These are phyloP conservation scores for Leptodirus hochenwartii DNA, from an alignment of 2,888 invertebrate genomes.

Conservation along the genomic window DNA sequence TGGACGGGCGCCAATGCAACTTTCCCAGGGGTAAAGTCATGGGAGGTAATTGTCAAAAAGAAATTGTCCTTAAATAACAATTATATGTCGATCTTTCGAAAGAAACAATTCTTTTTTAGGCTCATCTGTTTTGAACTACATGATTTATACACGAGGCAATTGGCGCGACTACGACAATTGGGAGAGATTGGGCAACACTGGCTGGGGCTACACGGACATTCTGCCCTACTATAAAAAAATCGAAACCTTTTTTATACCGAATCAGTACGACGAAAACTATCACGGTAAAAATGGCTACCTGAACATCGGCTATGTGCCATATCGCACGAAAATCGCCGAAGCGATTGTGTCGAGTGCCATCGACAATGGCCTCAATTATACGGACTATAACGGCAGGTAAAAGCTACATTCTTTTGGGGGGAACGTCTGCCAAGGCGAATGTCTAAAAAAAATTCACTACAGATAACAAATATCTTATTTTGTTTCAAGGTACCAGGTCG, in stretches of 20 bases:
- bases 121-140: slow-evolving; percentile 72
- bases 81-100: too few species aligned
- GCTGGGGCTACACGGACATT: slow-evolving; percentile 51
- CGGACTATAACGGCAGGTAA: slow-evolving; percentile 54
- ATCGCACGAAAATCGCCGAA: slow-evolving; percentile 36
- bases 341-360: slow-evolving; percentile 44
- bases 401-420: too few species aligned
- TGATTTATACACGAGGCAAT: slow-evolving; percentile 84
- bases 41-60: slow-evolving; percentile 9
- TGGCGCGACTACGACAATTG: slow-evolving; percentile 72
- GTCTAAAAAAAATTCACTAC: too few species aligned
- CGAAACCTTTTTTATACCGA: slow-evolving; percentile 69
- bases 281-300: slow-evolving; percentile 37
- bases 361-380: slow-evolving; percentile 40
- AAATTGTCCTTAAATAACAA: too few species aligned
- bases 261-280: slow-evolving; percentile 32
- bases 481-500: slow-evolving; percentile 31
- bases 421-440: too few species aligned
- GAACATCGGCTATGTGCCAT: slow-evolving; percentile 36
- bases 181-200: slow-evolving; percentile 61
- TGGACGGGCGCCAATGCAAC: slow-evolving; percentile 54
- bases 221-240: slow-evolving; percentile 70
- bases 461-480: too few species aligned
- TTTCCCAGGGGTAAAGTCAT: slow-evolving; percentile 42
- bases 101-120: too few species aligned